Evolutionary conservation across 2,113 vertebrate genomes (phyloP).

Genomic region (Bettongia penicillata): DNA sequence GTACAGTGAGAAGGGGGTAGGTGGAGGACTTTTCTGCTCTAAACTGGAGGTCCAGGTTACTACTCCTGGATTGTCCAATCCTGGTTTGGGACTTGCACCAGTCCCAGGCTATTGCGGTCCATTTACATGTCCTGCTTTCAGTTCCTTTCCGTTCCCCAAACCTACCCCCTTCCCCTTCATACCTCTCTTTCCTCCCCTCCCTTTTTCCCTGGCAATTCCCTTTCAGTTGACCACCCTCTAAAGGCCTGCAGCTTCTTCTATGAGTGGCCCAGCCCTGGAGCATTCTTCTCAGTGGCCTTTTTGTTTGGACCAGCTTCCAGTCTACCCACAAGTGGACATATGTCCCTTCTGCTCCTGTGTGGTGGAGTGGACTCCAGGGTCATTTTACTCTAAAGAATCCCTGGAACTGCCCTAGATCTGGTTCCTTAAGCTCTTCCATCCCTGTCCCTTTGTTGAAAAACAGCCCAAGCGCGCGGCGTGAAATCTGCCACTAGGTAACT

Average conservation of each 20-base stretch:
- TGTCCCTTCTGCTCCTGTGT: conserved; percentile 68
- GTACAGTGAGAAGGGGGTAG: conserved; percentile 41
- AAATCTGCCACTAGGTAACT: conserved; percentile 77
- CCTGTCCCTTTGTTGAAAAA: conserved; percentile 64
- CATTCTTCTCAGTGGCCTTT: conserved; percentile 65
- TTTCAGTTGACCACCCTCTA: conserved; percentile 67
- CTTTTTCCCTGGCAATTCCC: conserved; percentile 1
- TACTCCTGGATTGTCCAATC: conserved; percentile 49
- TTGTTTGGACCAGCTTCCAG: conserved; percentile 65
- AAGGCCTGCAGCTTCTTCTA: conserved; percentile 71
- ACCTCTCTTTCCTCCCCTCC: conserved; percentile 58
- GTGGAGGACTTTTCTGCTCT: conserved; percentile 37
- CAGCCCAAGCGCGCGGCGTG: conserved; percentile 70
- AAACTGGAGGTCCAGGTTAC: conserved; percentile 55
- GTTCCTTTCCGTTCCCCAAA: conserved; percentile 31
- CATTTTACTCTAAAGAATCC: conserved; percentile 59
- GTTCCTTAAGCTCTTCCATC: conserved; percentile 11
- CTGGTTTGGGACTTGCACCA: conserved; percentile 50
- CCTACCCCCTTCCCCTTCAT: neutral
- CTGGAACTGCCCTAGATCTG: conserved; percentile 69
- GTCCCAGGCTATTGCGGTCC: conserved; percentile 31
- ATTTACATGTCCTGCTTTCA: conserved; percentile 28
- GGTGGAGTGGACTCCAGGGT: conserved; percentile 69
- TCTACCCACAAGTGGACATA: conserved; percentile 62
- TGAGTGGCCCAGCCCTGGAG: conserved; percentile 65